phyloP scores from a whole-genome alignment of 2,113 vertebrate genomes.

The Centropus bengalensis region DNA sequence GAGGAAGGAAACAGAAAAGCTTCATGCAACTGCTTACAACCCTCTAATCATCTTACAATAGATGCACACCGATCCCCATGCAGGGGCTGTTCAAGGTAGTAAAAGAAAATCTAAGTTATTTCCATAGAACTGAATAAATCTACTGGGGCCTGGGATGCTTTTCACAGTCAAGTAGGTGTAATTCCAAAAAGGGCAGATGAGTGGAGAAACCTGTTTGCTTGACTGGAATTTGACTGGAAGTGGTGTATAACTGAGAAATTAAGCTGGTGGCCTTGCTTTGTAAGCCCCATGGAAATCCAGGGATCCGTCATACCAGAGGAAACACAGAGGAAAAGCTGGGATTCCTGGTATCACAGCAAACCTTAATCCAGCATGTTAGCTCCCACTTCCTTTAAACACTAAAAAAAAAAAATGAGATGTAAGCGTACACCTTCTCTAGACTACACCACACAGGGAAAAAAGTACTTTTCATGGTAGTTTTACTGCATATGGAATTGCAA shows the following conservation, averaged over 20 bases:
- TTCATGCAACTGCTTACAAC: not conserved
- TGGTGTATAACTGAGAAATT: not conserved
- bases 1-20: not conserved
- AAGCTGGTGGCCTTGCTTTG: not conserved
- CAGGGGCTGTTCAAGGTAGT: not conserved
- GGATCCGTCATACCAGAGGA: not conserved
- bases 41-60: not conserved
- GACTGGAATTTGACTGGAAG: not conserved
- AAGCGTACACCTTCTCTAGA: not conserved
- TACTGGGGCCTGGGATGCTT: not conserved
- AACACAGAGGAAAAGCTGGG: not conserved
- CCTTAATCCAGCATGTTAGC: not conserved
- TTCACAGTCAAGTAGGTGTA: not conserved
- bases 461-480: not conserved
- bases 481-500: not conserved
- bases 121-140: not conserved
- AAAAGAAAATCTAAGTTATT: not conserved
- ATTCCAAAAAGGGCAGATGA: not conserved
- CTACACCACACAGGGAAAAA: not conserved
- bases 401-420: not conserved
- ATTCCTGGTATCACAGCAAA: not conserved
- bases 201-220: not conserved
- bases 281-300: not conserved
- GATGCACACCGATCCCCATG: not conserved
- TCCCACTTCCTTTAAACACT: not conserved